Conservation (phyloP, 2,888 invertebrate species). For the Sinopyrophorus schimmeli region DNA sequence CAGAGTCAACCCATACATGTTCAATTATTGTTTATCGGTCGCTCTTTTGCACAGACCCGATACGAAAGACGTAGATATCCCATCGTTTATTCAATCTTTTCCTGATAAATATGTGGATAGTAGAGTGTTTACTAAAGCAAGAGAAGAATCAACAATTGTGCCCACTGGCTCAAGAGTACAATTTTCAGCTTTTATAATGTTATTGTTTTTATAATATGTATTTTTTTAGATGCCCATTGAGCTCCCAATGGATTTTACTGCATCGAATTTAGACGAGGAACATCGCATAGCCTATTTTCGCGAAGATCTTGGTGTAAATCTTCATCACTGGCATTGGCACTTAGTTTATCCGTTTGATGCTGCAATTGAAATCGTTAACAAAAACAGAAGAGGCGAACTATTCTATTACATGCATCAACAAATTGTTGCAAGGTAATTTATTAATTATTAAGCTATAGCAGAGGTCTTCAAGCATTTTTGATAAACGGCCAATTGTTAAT, state of each 20-base stretch:
- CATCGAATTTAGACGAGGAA: slow-evolving; percentile 73
- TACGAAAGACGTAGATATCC: slow-evolving; percentile 70
- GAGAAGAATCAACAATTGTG: slow-evolving; percentile 69
- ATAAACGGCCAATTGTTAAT: too few species aligned
- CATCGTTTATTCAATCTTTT: slow-evolving; percentile 76
- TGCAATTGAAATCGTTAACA: slow-evolving; percentile 64
- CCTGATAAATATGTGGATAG: slow-evolving; percentile 83
- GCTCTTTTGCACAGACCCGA: slow-evolving; percentile 74
- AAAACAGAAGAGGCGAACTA: slow-evolving; percentile 77
- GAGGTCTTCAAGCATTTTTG: too few species aligned
- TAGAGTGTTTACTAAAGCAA: slow-evolving; percentile 68
- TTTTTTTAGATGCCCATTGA: slow-evolving; percentile 63
- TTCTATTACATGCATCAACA: slow-evolving; percentile 82
- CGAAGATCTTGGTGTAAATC: slow-evolving; percentile 82
- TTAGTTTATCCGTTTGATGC: slow-evolving; percentile 81
- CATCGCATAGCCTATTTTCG: slow-evolving; percentile 83
- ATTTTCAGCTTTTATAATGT: slow-evolving; percentile 13
- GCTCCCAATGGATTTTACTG: slow-evolving; percentile 76
- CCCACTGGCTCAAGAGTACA: slow-evolving; percentile 65
- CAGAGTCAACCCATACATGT: slow-evolving; percentile 77
- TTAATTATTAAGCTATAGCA: too few species aligned
- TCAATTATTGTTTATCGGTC: slow-evolving; percentile 78
- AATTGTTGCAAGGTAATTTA: slow-evolving; percentile 61
- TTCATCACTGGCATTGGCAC: slow-evolving; percentile 94
- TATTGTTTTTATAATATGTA: too few species aligned